Evolutionary conservation across 2,888 invertebrate species (phyloP), one percentile per base, ranked within the genome.

Genomic region (Coelinius sp.): DNA sequence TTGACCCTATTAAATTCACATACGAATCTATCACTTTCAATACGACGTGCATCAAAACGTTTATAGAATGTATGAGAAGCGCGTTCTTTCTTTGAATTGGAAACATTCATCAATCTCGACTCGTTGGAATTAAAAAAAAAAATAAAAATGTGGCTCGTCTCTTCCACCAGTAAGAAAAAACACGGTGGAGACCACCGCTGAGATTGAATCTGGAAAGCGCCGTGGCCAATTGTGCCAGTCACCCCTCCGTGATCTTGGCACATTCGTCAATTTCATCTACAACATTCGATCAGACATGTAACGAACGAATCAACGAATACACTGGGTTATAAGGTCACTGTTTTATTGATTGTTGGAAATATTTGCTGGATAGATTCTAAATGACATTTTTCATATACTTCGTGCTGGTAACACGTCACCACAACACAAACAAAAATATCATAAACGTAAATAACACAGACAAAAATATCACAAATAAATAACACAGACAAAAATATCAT

Each of bases 231-330:
- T 73, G 68, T 77, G 79, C 77, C 77, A 79, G 79, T 79, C 79
- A 79, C 71, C 73, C 72, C 73, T 75, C 65, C 74, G 71, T 76
- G 74, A 76, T 78, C 75, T 68, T 75, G 63, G 75, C 75, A 73
- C 75, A 78, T 75, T 78, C 77, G 76, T 79, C 77, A 77, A 76
- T 75, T 75, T 76, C 70, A 69, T 74, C 59, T 70, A 63, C 64
- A 64, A 27, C 59, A 44, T 25, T 25, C 8, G 25, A 63, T 53
- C 25, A 25, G 3, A 12, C n/a, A 17, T 27, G 25, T 56, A 25
- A 56, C 56, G 63, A 41, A 63, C 20, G 22, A 22, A n/a, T n/a
- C n/a, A n/a, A 63, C 41, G 41, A 38, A 63, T 63, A 59, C 31
- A 14, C 53, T 10, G 27, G 27, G 24, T 53, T 14, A 53, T 44